Conservation (phyloP, 2,113 vertebrate species). For the Poeciliopsis turrubarensis region DNA sequence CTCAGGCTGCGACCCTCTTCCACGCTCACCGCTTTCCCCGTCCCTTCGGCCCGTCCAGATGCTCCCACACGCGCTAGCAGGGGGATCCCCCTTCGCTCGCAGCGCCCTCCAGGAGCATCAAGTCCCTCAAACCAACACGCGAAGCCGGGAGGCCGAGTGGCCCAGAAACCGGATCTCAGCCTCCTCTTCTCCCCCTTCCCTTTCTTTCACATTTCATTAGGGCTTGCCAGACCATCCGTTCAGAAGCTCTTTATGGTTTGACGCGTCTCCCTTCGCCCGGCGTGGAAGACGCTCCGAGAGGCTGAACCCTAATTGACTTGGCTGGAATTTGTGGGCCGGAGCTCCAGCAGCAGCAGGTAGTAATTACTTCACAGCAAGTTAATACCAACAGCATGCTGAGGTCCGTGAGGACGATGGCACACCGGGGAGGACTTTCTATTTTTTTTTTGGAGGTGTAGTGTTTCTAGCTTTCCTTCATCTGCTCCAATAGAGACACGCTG, state of each 20-base stretch:
- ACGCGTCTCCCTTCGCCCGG: conserved; percentile 65
- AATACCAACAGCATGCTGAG: conserved; percentile 76
- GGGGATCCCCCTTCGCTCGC: conserved; percentile 47
- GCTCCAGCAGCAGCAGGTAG: conserved; percentile 80
- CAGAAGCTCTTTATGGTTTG: conserved; percentile 53
- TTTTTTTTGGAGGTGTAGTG: conserved; percentile 35
- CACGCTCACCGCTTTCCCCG: conserved; percentile 34
- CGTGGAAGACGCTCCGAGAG: conserved; percentile 52
- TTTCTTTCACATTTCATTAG: conserved; percentile 31
- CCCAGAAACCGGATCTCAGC: conserved; percentile 53
- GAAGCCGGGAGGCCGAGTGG: conserved; percentile 43
- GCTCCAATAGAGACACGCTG: conserved; percentile 52
- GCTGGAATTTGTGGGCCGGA: conserved; percentile 60
- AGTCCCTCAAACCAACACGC: conserved; percentile 45
- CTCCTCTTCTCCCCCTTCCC: conserved; percentile 29
- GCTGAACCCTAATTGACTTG: conserved; percentile 61
- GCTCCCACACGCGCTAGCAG: conserved; percentile 41
- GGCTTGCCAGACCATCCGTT: conserved; percentile 43
- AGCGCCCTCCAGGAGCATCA: conserved; percentile 25
- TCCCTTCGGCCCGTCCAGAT: conserved; percentile 31
- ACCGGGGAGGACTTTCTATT: background rate
- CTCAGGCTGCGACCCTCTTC: conserved; percentile 6
- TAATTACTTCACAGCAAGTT: conserved; percentile 84
- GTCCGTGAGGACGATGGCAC: conserved; percentile 21
- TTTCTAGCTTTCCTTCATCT: conserved; percentile 70